A percentile compares a stretch with the other conserved stretches of the same genome.
Conservation (phyloP, 1,140 invertebrate genomes). For the Drosophila ogumai region DNA sequence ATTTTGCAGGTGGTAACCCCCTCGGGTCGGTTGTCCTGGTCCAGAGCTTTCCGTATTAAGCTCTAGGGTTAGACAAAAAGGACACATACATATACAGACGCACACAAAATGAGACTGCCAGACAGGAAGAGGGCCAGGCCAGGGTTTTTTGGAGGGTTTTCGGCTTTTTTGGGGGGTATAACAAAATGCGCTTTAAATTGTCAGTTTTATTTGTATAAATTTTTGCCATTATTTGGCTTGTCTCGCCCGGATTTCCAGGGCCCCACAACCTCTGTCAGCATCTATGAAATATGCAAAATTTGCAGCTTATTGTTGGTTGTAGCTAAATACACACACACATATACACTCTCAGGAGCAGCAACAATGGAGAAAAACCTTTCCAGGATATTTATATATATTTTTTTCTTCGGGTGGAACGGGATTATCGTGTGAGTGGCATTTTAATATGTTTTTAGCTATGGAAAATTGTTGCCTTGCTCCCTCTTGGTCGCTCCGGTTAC, state of each 20-base stretch:
- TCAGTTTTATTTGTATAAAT: constrained; percentile 81
- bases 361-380: constrained; percentile 28
- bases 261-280: constrained; percentile 60
- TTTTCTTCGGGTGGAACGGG: constrained; percentile 38
- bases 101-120: constrained; percentile 1
- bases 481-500: constrained; percentile 6
- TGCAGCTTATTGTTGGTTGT: constrained; percentile 73
- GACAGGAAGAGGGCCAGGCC: constrained; percentile 1
- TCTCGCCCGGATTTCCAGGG: constrained; percentile 44
- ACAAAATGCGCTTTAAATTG: constrained; percentile 69
- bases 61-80: constrained; percentile 62
- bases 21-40: constrained; percentile 42
- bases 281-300: constrained; percentile 81
- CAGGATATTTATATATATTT: constrained; percentile 3
- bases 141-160: constrained; percentile 12
- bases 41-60: constrained; percentile 57
- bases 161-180: neutral
- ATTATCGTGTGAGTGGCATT: constrained; percentile 80
- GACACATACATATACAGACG: constrained; percentile 21
- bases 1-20: constrained; percentile 63
- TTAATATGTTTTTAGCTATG: constrained; percentile 74
- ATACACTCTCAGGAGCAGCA: constrained; percentile 1
- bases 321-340: constrained; percentile 56
- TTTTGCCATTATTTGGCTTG: constrained; percentile 76
- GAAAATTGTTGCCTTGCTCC: constrained; percentile 53